phyloP scores from a whole-genome alignment of 2,888 invertebrate genomes.

The Cryptophagus acutangulus region DNA sequence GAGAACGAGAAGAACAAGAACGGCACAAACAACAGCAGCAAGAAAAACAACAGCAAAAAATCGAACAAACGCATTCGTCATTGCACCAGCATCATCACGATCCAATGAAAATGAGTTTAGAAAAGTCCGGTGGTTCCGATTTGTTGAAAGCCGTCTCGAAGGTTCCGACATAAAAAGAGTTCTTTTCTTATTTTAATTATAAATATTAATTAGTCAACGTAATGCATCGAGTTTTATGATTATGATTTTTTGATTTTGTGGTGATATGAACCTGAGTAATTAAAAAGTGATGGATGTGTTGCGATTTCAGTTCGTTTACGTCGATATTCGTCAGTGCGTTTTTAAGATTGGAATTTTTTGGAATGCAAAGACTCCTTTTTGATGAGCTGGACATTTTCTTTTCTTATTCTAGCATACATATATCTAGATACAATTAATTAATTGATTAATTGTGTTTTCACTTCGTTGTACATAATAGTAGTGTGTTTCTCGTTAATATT shows the following conservation, averaged over 20 bases:
- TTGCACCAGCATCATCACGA: conserved; percentile 66
- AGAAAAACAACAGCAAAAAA: conserved; percentile 75
- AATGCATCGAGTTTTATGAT: conserved; percentile 1
- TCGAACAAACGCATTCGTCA: conserved; percentile 60
- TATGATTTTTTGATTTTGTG: conserved; percentile 3
- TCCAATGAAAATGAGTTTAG: conserved; percentile 68
- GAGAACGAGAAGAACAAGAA: conserved; percentile 87
- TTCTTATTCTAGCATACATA: too few species aligned
- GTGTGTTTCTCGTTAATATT: conserved; percentile 43
- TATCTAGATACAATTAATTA: conserved; percentile 24
- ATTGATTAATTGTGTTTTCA: conserved; percentile 31
- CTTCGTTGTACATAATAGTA: conserved; percentile 45
- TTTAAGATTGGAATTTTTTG: conserved; percentile 4
- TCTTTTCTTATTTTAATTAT: too few species aligned
- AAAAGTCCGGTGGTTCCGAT: conserved; percentile 65
- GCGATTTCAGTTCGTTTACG: conserved; percentile 2
- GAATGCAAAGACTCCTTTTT: conserved; percentile 2
- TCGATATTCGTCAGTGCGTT: conserved; percentile 11
- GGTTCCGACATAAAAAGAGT: conserved; percentile 65
- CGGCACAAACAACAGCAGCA: conserved; percentile 87
- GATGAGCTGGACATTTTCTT: conserved; percentile 1
- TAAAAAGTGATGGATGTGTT: conserved; percentile 9
- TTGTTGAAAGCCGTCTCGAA: conserved; percentile 72
- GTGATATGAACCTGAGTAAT: background rate
- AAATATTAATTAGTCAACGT: too few species aligned